Base-by-base conservation (phyloP, 1,140 invertebrate species). In the Trichonephila inaurata region DNA sequence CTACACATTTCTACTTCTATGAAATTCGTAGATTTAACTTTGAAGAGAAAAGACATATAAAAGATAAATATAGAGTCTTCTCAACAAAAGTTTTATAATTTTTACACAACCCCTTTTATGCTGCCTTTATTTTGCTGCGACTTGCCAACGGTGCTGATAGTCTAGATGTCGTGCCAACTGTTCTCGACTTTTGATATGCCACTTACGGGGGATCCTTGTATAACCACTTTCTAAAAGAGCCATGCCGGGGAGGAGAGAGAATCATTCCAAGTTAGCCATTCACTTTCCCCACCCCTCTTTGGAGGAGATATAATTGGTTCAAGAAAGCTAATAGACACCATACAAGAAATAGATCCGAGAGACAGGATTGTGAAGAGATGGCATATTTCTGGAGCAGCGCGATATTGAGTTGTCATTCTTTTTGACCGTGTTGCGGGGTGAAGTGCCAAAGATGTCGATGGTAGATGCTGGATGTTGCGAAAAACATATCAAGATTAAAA, bases 261-360 rank as follows among this genome's bases (percentile, higher is more conserved):
- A 16, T 14, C 62, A 7, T 18, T 69, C 61, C n/a, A 66, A 66
- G 81, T 69, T 69, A 77, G 21, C 81, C 90, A 77, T 62, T 66
- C 44, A 40, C 89, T 44, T 58, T 61, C 72, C 51, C 69, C 10
- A 14, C 89, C 18, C 40, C 33, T 44, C n/a, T 24, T 69, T 16
- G 1, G 10, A 24, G 40, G 21, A 28, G 62, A 51, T 60, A 83
- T 83, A 91, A 83, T 91, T 19, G 90, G 77, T 82, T 24, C 18
- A 66, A 91, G 89, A 82, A 82, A 91, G 89, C 89, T 91, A 91
- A 91, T 91, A 91, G 66, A 89, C 33, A 58, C 19, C 62, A 18
- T 8, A 21, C 8, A 19, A 51, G 64, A 82, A 87, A 64, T 51
- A 60, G 58, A 3, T n/a, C 19, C 44, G 19, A 21, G 18, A 12